These are phyloP conservation scores for Linurgus olivaceus DNA, from an alignment of 2,797 vertebrate genomes.

Conservation along the genomic window DNA sequence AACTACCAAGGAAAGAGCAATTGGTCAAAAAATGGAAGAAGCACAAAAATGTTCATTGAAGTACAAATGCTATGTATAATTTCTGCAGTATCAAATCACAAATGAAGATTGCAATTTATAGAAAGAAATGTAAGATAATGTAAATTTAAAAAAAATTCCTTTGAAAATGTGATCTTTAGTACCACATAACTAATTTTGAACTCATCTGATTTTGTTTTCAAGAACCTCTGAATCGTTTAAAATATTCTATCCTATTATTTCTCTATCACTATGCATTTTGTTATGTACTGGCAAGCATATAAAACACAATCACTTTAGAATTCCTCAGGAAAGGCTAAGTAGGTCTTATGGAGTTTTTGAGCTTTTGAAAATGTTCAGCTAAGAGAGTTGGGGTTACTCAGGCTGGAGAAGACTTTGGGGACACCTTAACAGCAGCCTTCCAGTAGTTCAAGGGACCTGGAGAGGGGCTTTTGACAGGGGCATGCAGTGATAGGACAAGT, in stretches of 20 bases:
- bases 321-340: neutral
- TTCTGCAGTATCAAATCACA: neutral
- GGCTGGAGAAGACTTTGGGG: neutral
- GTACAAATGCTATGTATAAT: neutral
- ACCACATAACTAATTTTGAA: neutral
- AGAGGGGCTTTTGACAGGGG: neutral
- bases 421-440: neutral
- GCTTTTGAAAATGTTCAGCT: neutral
- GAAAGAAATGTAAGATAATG: neutral
- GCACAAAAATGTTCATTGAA: neutral
- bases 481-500: rapidly evolving
- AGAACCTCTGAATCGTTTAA: neutral
- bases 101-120: neutral
- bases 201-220: neutral
- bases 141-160: neutral
- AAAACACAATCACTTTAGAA: neutral
- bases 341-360: neutral
- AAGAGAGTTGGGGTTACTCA: neutral
- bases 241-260: neutral
- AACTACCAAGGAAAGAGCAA: neutral
- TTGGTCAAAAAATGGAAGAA: neutral
- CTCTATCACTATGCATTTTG: neutral
- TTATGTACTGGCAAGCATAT: neutral
- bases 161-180: neutral
- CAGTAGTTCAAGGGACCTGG: neutral